Base-by-base conservation (phyloP, 2,797 vertebrate species). In the Halcyon smyrnensis region DNA sequence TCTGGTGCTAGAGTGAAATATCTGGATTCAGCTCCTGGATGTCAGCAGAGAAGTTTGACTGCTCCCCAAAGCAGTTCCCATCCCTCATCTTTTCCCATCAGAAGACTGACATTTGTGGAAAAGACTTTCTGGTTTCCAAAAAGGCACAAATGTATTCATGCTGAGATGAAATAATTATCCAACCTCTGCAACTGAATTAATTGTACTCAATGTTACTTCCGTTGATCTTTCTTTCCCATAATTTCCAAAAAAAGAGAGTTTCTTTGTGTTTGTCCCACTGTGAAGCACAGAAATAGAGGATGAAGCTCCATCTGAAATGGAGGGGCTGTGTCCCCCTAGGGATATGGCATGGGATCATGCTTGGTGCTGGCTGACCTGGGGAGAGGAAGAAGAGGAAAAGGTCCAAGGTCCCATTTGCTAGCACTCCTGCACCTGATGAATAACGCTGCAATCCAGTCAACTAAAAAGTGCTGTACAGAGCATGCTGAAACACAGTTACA, bases 251-350 rank as follows among this genome's bases (percentile, higher is more conserved):
- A 37, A 37, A 46, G n/a, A 50, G 20, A 57, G 6, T 65, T 84
- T 60, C 32, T 78, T 15, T n/a, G 9, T 53, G 19, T 69, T 50
- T 75, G 21, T 56, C 32, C 18, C 12, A 10, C 36, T 51, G 19
- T 10, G 11, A 32, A 87, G 45, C 10, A 64, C 12, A 60, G 57
- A 87, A 83, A 51, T 1, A 8, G 11, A 51, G 12, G 25, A 48
- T 1, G 1, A 90, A 68, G 28, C 13, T 78, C 54, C 8, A 1
- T 9, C n/a, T 62, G n/a, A 86, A 67, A 70, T 17, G 12, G 25
- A 65, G 21, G 11, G 18, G 16, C 3, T 50, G 3, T 10, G 4
- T 21, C 10, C 41, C 9, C 19, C 19, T 2, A 0, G 17, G 4
- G 43, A 8, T 63, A 62, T 71, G 74, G 11, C 60, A 15, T 6